phyloP scores from a whole-genome alignment of 2,797 vertebrate genomes.

The Semotilus atromaculatus region DNA sequence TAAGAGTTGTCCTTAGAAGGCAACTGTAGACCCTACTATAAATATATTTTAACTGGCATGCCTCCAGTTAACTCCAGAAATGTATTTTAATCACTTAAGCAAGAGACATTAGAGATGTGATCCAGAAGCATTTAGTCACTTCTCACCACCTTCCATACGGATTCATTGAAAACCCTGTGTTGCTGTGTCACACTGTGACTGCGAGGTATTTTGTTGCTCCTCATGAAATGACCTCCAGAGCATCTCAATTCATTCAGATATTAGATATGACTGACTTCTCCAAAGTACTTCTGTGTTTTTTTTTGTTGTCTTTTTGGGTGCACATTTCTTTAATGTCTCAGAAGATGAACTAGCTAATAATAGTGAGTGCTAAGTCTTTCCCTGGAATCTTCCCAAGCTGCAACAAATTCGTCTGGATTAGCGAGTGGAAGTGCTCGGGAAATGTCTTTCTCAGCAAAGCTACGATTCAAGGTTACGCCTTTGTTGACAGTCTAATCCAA shows the following conservation, averaged over 20 bases:
- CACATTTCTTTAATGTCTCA: conserved; percentile 68
- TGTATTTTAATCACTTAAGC: conserved; percentile 50
- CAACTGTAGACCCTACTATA: conserved; percentile 53
- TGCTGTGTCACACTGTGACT: background rate
- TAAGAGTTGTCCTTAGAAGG: conserved; percentile 50
- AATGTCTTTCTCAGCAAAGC: conserved; percentile 61
- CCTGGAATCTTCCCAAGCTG: conserved; percentile 64
- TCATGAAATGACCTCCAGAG: background rate
- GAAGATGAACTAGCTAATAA: conserved; percentile 69
- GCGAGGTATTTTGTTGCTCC: conserved; percentile 21
- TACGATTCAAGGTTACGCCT: conserved; percentile 47
- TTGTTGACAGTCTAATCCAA: conserved; percentile 21
- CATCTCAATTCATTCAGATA: conserved; percentile 20
- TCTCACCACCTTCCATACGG: background rate
- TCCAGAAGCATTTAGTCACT: conserved; percentile 6
- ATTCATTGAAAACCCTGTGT: background rate
- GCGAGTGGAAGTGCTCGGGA: conserved; percentile 48
- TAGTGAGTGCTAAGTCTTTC: conserved; percentile 69
- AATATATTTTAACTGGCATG: conserved; percentile 45
- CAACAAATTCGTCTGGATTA: conserved; percentile 66
- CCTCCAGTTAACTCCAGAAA: conserved; percentile 45
- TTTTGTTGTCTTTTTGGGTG: background rate
- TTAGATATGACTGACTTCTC: conserved; percentile 15
- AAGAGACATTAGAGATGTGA: conserved; percentile 23
- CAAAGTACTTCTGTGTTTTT: conserved; percentile 23